Percentiles rank a stretch among this genome's conserved stretches.
These are phyloP conservation scores for Paramormyrops hopkinsi DNA, from an alignment of 2,797 vertebrate genomes.

Conservation along the genomic window DNA sequence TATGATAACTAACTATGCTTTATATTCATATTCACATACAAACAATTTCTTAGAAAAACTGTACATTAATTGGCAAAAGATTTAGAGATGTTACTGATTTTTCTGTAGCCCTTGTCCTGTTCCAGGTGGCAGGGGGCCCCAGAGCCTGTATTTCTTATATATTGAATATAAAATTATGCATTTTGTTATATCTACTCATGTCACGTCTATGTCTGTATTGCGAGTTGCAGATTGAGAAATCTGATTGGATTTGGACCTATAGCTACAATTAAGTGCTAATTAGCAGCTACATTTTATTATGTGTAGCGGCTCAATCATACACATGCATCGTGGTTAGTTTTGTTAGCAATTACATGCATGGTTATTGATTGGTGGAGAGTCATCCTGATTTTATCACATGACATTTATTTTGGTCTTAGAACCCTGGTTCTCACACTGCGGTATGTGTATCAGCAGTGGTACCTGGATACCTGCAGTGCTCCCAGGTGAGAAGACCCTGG, in stretches of 20 bases:
- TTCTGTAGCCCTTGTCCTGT: neutral
- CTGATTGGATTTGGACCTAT: neutral
- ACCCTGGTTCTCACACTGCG: neutral
- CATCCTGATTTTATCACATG: neutral
- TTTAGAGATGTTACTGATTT: neutral
- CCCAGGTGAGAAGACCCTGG: neutral
- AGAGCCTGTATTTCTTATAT: neutral
- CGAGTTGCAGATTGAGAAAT: neutral
- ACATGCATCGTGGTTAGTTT: neutral
- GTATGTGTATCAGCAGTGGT: neutral
- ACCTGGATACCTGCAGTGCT: neutral
- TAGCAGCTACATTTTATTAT: neutral
- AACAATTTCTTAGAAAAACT: neutral
- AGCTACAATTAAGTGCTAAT: neutral
- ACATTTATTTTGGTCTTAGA: neutral
- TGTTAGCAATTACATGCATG: neutral
- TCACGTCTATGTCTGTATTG: neutral
- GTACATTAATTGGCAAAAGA: neutral
- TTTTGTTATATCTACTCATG: neutral
- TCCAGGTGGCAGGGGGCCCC: neutral
- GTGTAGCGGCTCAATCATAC: neutral
- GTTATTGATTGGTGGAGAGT: neutral
- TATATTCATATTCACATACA: neutral
- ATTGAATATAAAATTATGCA: neutral
- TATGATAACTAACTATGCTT: neutral